Base-by-base conservation (phyloP, 2,888 invertebrate genomes). In the Caenorhabditis macrosperma region DNA sequence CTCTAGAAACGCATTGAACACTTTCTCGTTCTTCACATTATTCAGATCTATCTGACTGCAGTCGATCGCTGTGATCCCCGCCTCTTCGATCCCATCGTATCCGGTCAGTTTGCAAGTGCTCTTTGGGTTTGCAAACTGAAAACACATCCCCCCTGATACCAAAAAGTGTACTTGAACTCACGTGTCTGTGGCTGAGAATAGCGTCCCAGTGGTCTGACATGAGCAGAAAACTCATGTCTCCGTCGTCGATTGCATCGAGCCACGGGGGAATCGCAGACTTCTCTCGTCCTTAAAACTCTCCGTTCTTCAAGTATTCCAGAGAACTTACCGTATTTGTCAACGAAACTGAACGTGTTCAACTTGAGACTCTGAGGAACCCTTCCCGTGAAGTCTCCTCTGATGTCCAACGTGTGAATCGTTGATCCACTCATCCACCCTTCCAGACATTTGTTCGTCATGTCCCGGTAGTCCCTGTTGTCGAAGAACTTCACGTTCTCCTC, bases 321-420 rank as follows among this genome's bases (percentile, higher is more conserved):
- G n/a, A 12, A 44, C 46, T 46, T 54, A 46, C 67, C 46, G 54
- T 67, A 67, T n/a, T 67, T 67, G 20, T 67, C 66, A 1, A 41
- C 9, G n/a, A 67, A 55, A 38, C 66, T 55, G 46, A 67, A 46
- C 12, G 26, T 55, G 22, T 28, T 20, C 5, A 55, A 15, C 41
- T 41, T n/a, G 0, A 67, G 22, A 44, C 0, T 17, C 1, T 12
- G 2, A 2, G 66, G 66, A 3, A 67, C 9, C 38, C 28, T 26
- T n/a, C 66, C 66, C 4, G n/a, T 55, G 30, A 52, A 67, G 6
- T 67, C 55, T 5, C 66, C 66, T 44, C 67, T 41, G 26, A 67
- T 46, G 35, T 67, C 67, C 55, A 67, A 22, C 7, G 57, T 26
- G 0, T 33, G 9, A 30, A 67, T 46, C 17, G 20, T 46, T 2